phyloP scores from a whole-genome alignment of 2,113 vertebrate species.

The Pungitius pungitius region DNA sequence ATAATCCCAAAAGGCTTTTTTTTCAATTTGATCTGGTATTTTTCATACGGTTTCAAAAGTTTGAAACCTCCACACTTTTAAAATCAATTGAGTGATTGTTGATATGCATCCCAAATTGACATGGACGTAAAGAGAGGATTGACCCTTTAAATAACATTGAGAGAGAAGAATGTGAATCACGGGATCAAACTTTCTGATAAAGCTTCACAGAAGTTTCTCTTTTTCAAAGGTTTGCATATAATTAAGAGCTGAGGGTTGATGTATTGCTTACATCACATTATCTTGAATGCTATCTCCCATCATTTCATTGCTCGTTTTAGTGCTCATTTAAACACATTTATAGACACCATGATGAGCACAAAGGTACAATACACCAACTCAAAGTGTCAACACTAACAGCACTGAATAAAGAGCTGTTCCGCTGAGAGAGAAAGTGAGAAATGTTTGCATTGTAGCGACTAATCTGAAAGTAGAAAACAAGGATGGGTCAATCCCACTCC shows the following conservation, averaged over 20 bases:
- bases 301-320: neutral
- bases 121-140: neutral
- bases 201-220: neutral
- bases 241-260: neutral
- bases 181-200: neutral
- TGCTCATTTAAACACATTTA: neutral
- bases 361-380: neutral
- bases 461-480: neutral
- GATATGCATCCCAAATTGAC: neutral
- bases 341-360: neutral
- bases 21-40: neutral
- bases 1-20: neutral
- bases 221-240: neutral
- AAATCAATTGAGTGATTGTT: neutral
- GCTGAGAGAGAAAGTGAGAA: neutral
- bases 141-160: neutral
- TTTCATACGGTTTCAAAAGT: no score
- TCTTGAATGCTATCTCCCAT: neutral
- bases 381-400: neutral
- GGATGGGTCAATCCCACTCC: neutral
- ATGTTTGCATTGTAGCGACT: neutral
- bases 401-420: neutral
- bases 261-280: neutral
- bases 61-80: neutral
- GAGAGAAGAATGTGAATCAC: neutral